Conservation (phyloP, 2,797 vertebrate species). For the Paguma larvata region DNA sequence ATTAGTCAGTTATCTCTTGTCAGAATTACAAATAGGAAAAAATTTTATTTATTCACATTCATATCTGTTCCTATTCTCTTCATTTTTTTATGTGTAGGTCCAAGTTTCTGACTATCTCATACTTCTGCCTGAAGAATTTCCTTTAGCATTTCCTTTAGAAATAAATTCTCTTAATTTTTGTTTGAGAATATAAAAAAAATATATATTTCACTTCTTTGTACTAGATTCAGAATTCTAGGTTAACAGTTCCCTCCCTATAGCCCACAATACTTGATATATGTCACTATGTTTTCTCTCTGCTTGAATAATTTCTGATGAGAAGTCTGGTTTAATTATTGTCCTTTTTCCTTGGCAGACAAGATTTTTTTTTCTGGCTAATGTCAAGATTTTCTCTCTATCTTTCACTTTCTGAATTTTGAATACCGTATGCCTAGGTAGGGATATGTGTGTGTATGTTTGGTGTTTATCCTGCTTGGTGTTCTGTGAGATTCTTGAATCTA, state of each 20-base stretch:
- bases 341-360: background rate
- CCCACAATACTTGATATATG: background rate
- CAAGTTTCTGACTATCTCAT: background rate
- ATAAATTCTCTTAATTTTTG: background rate
- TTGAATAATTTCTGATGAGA: background rate
- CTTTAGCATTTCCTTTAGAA: background rate
- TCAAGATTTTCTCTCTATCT: background rate
- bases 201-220: background rate
- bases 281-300: background rate
- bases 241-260: background rate
- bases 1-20: background rate
- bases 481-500: background rate
- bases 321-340: background rate
- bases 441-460: background rate
- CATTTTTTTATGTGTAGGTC: background rate
- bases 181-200: background rate
- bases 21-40: background rate
- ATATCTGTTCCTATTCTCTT: background rate
- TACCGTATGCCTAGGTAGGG: background rate
- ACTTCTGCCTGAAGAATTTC: background rate
- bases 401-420: background rate
- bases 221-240: background rate
- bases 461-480: background rate
- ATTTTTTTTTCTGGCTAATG: background rate
- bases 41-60: background rate